phyloP scores from a whole-genome alignment of 2,888 invertebrate species.

The Tenodera sinensis region DNA sequence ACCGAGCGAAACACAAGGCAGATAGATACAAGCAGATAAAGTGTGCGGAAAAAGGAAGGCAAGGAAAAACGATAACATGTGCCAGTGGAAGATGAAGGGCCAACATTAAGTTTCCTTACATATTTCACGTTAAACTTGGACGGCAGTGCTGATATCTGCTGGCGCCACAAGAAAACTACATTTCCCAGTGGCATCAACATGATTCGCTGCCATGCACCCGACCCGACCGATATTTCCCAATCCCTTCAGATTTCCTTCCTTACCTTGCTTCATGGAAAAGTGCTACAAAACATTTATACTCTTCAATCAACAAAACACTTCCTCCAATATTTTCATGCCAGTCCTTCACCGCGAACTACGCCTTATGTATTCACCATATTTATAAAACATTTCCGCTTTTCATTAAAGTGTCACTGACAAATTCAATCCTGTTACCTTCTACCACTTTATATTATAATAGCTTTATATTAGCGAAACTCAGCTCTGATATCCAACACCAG shows the following conservation, averaged over 20 bases:
- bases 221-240: not conserved
- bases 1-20: not conserved
- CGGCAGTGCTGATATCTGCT: conserved; percentile 27
- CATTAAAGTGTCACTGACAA: too few relatives aligned
- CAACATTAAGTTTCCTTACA: conserved; percentile 29
- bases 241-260: not conserved
- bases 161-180: conserved; percentile 23
- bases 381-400: too few relatives aligned
- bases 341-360: too few relatives aligned
- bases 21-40: not conserved
- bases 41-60: conserved; percentile 1
- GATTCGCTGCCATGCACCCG: not conserved
- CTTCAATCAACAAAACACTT: too few relatives aligned
- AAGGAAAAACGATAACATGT: not conserved
- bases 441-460: too few relatives aligned
- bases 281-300: too few relatives aligned
- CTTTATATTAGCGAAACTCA: too few relatives aligned
- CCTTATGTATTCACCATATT: too few relatives aligned
- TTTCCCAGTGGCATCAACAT: conserved; percentile 7
- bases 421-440: too few relatives aligned
- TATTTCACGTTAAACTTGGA: conserved; percentile 29
- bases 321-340: too few relatives aligned
- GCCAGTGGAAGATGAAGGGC: conserved; percentile 26
- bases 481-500: too few relatives aligned
- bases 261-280: too few relatives aligned